Evolutionary conservation across 2,888 invertebrate species (phyloP).

Genomic region (Synanthedon myopaeformis): DNA sequence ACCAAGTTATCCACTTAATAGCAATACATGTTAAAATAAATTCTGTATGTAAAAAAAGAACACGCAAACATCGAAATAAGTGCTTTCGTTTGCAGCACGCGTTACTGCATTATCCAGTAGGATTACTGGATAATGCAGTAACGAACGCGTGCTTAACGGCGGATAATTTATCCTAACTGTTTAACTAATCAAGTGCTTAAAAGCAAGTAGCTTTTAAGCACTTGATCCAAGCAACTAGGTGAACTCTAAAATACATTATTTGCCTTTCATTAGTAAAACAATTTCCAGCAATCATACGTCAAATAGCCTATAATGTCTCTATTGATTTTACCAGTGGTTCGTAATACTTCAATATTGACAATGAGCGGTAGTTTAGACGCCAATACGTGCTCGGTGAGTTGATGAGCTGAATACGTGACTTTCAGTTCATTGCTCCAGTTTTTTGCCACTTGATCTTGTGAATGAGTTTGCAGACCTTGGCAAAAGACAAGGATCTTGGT

Average conservation of each 20-base stretch:
- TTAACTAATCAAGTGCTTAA: not conserved
- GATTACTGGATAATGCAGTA: too few species aligned
- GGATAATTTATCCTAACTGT: not conserved
- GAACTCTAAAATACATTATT: slow-evolving; percentile 14
- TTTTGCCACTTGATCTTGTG: slow-evolving; percentile 62
- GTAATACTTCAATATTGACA: slow-evolving; percentile 63
- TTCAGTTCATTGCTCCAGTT: slow-evolving; percentile 65
- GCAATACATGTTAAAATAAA: slow-evolving; percentile 15
- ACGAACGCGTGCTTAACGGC: too few species aligned
- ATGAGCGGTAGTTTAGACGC: slow-evolving; percentile 68
- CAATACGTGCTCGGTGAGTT: slow-evolving; percentile 54
- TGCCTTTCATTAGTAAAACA: slow-evolving; percentile 43
- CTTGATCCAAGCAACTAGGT: too few species aligned
- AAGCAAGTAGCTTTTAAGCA: too few species aligned
- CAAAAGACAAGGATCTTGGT: slow-evolving; percentile 13
- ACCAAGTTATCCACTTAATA: slow-evolving; percentile 41
- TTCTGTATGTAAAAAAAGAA: not conserved
- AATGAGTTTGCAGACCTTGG: slow-evolving; percentile 59
- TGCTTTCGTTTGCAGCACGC: too few species aligned
- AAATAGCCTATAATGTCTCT: slow-evolving; percentile 54
- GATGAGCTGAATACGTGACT: slow-evolving; percentile 62
- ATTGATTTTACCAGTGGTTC: slow-evolving; percentile 60
- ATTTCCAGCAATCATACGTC: slow-evolving; percentile 41
- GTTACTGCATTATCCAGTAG: too few species aligned
- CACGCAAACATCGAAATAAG: not conserved